Percentiles rank a stretch among this genome's conserved stretches.
phyloP scores from a whole-genome alignment of 2,888 invertebrate species.

The Uloborus plumipes region DNA sequence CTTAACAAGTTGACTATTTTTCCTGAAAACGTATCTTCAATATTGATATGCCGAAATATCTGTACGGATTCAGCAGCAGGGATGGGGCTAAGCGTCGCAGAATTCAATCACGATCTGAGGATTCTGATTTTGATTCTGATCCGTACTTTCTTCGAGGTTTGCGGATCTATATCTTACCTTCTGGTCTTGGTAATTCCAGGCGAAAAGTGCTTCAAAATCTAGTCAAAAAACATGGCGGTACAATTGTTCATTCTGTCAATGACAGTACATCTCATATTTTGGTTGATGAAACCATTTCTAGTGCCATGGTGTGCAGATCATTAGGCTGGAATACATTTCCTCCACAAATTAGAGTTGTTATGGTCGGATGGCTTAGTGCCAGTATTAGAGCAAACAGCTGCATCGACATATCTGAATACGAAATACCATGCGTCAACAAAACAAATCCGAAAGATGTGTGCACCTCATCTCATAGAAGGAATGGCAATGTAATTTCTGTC shows the following conservation, averaged over 20 bases:
- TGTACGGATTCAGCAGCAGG: not conserved
- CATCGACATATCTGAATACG: slow-evolving; percentile 7
- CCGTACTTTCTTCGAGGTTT: not conserved
- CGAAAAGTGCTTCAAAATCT: slow-evolving; percentile 17
- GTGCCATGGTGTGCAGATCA: slow-evolving; percentile 6
- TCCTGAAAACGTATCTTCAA: too few species aligned
- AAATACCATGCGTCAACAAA: slow-evolving; percentile 6
- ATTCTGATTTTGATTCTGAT: not conserved
- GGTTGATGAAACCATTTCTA: slow-evolving; percentile 29
- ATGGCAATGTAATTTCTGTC: not conserved
- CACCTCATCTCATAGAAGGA: not conserved
- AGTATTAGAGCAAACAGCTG: slow-evolving; percentile 24
- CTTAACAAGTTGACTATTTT: too few species aligned
- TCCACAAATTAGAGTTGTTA: slow-evolving; percentile 6
- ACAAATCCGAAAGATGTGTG: slow-evolving; percentile 7
- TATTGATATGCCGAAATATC: too few species aligned
- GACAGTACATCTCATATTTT: slow-evolving; percentile 22
- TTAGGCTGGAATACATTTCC: slow-evolving; percentile 23
- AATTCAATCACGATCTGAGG: not conserved
- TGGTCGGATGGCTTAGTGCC: slow-evolving; percentile 27
- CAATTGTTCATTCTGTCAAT: not conserved
- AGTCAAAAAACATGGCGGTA: slow-evolving; percentile 27
- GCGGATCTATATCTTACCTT: slow-evolving; percentile 3
- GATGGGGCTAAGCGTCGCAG: not conserved
- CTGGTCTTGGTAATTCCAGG: not conserved